Conservation (phyloP, 2,113 vertebrate genomes). For the Scomber colias region DNA sequence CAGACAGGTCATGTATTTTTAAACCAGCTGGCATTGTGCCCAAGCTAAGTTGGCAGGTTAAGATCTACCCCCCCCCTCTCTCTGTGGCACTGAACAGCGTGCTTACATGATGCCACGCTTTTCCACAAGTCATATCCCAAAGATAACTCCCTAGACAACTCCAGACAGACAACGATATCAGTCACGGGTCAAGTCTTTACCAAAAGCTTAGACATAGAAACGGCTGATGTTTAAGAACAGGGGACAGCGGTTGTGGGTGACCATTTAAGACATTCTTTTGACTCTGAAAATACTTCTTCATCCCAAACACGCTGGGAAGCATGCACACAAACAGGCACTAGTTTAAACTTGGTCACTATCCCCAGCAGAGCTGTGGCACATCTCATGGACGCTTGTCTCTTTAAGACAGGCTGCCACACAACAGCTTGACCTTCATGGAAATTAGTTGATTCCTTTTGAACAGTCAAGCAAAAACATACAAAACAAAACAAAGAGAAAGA, state of each 20-base stretch:
- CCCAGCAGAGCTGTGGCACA: constrained; percentile 1
- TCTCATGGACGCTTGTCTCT: constrained; percentile 27
- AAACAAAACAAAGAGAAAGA: not conserved
- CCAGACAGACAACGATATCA: not conserved
- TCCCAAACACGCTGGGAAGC: constrained; percentile 19
- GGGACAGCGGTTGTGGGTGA: not conserved
- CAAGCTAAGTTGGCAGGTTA: constrained; percentile 14
- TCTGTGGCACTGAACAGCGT: constrained; percentile 26
- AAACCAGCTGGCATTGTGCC: constrained; percentile 32
- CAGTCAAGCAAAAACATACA: constrained; percentile 26
- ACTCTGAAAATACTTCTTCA: not conserved
- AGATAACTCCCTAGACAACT: not conserved
- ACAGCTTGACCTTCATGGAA: constrained; percentile 12
- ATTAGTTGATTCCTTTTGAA: constrained; percentile 22
- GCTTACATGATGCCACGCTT: constrained; percentile 4
- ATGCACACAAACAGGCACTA: constrained; percentile 64
- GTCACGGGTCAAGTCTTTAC: constrained; percentile 1
- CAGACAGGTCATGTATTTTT: constrained; percentile 47
- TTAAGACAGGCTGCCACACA: constrained; percentile 16
- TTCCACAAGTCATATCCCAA: constrained; percentile 9
- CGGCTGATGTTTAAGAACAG: not conserved
- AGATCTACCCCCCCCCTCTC: constrained; percentile 11
- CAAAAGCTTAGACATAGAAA: not conserved
- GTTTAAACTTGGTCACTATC: constrained; percentile 48
- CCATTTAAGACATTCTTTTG: constrained; percentile 48